These are phyloP conservation scores for Branchipolynoe longqiensis DNA, from an alignment of 2,888 invertebrate genomes.

Conservation along the genomic window DNA sequence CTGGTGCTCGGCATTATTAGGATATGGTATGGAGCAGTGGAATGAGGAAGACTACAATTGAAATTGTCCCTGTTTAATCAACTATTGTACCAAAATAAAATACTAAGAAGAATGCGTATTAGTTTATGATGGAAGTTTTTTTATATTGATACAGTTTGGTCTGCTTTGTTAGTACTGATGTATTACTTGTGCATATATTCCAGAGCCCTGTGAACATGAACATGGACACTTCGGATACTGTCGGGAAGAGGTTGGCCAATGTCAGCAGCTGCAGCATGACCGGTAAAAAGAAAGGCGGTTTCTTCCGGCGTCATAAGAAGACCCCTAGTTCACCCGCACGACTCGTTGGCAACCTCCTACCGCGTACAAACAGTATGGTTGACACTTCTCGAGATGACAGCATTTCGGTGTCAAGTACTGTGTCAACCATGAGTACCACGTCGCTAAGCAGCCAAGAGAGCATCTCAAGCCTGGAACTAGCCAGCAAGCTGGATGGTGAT, in stretches of 20 bases:
- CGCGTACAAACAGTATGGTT: background rate
- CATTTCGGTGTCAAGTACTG: conserved; percentile 28
- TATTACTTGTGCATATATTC: too few relatives aligned
- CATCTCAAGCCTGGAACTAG: conserved; percentile 50
- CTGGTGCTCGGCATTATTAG: too few relatives aligned
- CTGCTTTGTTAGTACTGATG: background rate
- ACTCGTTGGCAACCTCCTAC: conserved; percentile 57
- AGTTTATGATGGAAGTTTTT: background rate
- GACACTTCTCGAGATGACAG: conserved; percentile 23
- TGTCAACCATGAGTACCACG: background rate
- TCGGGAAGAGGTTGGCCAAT: conserved; percentile 72
- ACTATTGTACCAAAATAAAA: background rate
- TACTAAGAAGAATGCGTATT: background rate
- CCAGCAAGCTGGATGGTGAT: conserved; percentile 6
- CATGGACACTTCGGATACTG: conserved; percentile 22
- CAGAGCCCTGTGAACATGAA: conserved; percentile 33
- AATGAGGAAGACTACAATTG: too few relatives aligned
- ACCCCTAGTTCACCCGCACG: conserved; percentile 68
- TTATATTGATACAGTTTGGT: background rate
- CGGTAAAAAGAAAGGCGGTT: conserved; percentile 59
- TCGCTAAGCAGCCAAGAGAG: conserved; percentile 36
- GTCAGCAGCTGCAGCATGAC: background rate
- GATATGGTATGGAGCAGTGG: too few relatives aligned
- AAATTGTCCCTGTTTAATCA: too few relatives aligned
- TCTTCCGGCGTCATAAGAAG: conserved; percentile 66